phyloP scores from a whole-genome alignment of 2,113 vertebrate species.

The Odontesthes bonariensis region DNA sequence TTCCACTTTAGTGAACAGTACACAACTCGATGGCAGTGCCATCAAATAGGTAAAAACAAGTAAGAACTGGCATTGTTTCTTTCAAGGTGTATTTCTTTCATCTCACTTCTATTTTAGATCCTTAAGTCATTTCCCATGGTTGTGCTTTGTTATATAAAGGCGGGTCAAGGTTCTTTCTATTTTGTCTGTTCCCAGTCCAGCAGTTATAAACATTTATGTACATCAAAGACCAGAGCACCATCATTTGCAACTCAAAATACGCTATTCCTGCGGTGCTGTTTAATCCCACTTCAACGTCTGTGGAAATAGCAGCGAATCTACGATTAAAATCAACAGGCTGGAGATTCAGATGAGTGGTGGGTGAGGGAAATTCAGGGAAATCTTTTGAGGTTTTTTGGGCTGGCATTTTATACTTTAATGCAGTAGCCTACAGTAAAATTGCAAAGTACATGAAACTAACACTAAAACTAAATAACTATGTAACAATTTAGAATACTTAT shows the following conservation, averaged over 20 bases:
- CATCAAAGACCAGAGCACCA: slow-evolving; percentile 18
- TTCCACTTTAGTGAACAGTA: slow-evolving; percentile 73
- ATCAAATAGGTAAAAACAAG: slow-evolving; percentile 29
- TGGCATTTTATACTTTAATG: neutral
- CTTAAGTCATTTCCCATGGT: slow-evolving; percentile 55
- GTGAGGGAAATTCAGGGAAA: no score
- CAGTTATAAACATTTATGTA: slow-evolving; percentile 22
- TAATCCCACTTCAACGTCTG: neutral
- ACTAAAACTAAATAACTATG: no score
- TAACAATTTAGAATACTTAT: no score
- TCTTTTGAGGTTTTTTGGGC: neutral
- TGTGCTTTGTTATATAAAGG: slow-evolving; percentile 62
- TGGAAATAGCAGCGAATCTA: neutral
- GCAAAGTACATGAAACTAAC: no score
- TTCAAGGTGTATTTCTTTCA: slow-evolving; percentile 49
- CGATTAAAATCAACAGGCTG: slow-evolving; percentile 5
- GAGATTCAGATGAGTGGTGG: neutral
- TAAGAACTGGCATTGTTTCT: slow-evolving; percentile 34
- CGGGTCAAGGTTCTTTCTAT: slow-evolving; percentile 62
- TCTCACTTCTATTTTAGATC: slow-evolving; percentile 57
- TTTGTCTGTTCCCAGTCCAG: slow-evolving; percentile 52
- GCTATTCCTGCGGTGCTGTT: slow-evolving; percentile 5
- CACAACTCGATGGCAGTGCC: slow-evolving; percentile 58
- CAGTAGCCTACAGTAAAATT: neutral
- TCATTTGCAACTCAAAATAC: slow-evolving; percentile 19